These are phyloP conservation scores for Dicycla oo DNA, from an alignment of 2,888 invertebrate genomes.

Conservation along the genomic window DNA sequence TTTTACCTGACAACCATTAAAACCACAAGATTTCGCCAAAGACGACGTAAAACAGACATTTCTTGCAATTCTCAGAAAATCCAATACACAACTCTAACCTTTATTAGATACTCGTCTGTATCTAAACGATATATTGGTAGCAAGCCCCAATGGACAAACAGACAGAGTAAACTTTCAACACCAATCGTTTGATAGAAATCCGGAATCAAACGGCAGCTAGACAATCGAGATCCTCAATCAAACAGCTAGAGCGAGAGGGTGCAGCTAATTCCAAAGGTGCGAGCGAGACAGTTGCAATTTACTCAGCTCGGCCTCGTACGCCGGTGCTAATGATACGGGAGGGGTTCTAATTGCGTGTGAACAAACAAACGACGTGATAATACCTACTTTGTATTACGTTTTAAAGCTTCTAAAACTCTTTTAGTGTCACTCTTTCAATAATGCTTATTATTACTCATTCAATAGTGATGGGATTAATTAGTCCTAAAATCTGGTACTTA, in stretches of 20 bases:
- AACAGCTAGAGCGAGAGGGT: constrained; percentile 70
- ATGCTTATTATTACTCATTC: constrained; percentile 12
- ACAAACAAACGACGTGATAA: constrained; percentile 86
- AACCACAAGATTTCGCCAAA: constrained; percentile 18
- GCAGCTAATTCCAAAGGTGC: constrained; percentile 62
- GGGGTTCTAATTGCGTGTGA: constrained; percentile 88
- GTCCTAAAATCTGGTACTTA: constrained; percentile 27
- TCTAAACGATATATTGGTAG: constrained; percentile 64
- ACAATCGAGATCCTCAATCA: constrained; percentile 85
- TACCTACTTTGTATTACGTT: constrained; percentile 77
- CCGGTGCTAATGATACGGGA: constrained; percentile 87
- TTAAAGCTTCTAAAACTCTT: constrained; percentile 56
- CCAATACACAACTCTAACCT: constrained; percentile 41
- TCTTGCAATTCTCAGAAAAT: constrained; percentile 50
- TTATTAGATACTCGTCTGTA: constrained; percentile 56
- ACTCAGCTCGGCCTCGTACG: constrained; percentile 70
- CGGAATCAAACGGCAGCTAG: constrained; percentile 80
- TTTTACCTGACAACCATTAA: constrained; percentile 25
- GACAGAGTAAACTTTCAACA: constrained; percentile 78
- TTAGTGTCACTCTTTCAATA: constrained; percentile 34
- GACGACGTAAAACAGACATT: constrained; percentile 23
- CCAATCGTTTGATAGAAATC: constrained; percentile 83
- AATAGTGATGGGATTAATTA: constrained; percentile 35
- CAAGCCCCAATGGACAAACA: constrained; percentile 73
- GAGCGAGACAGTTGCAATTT: constrained; percentile 71